A percentile compares a stretch with the other conserved stretches of the same genome.
Evolutionary conservation across 1,140 invertebrate genomes (phyloP).

Genomic region (Hylyphantes graminicola): DNA sequence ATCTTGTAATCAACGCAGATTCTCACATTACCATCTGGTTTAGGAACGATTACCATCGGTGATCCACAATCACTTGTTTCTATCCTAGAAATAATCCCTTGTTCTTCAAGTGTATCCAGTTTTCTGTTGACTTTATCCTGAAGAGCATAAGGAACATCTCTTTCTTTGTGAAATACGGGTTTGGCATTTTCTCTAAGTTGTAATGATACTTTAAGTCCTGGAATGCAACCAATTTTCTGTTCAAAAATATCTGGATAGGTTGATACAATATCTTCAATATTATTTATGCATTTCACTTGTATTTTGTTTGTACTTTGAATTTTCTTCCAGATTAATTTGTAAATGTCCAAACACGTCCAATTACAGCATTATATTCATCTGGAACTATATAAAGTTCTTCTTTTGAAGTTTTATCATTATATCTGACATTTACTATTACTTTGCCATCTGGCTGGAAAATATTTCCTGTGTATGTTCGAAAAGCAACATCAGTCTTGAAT

Average conservation of each 20-base stretch:
- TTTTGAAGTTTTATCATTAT: too few species aligned
- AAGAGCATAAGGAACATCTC: neutral
- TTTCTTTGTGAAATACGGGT: neutral
- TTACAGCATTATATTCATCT: neutral
- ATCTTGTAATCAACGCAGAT: too few species aligned
- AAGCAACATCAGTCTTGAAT: too few species aligned
- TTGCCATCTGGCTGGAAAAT: neutral
- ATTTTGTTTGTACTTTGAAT: too few species aligned
- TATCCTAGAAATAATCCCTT: neutral
- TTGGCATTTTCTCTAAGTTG: neutral
- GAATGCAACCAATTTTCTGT: too few species aligned
- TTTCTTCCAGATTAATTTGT: neutral
- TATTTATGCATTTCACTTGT: too few species aligned
- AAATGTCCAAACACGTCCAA: neutral
- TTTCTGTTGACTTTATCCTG: neutral
- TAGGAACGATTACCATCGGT: too few species aligned
- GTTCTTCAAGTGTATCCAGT: neutral
- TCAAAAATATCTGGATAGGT: too few species aligned
- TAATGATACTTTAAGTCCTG: neutral
- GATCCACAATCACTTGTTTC: neutral
- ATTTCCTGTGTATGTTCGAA: neutral
- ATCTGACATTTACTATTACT: too few species aligned
- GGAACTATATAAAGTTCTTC: neutral
- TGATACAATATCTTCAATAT: too few species aligned
- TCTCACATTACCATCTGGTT: too few species aligned